A percentile compares a stretch with the other conserved stretches of the same genome.
Conservation (phyloP, 2,797 vertebrate species). For the Epinephelus coioides region DNA sequence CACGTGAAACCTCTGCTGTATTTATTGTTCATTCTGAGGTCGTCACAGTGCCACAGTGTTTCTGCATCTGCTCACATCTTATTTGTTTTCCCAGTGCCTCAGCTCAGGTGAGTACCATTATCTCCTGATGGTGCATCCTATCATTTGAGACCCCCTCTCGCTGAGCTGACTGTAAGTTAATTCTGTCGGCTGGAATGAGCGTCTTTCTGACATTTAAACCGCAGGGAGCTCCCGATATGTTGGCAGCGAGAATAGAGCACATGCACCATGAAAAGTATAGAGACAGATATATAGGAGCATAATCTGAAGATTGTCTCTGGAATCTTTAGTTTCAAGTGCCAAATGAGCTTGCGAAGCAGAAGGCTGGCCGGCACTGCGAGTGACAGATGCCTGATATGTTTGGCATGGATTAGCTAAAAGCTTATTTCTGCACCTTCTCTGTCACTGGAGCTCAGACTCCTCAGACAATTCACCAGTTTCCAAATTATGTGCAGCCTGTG, state of each 20-base stretch:
- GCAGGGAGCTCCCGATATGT: conserved; percentile 65
- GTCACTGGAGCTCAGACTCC: conserved; percentile 72
- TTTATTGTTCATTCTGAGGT: conserved; percentile 57
- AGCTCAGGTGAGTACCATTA: conserved; percentile 76
- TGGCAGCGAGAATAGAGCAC: conserved; percentile 53
- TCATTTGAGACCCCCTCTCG: conserved; percentile 62
- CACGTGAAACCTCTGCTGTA: not conserved
- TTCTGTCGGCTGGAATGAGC: conserved; percentile 77
- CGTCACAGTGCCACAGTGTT: conserved; percentile 45
- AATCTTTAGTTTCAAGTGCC: conserved; percentile 74
- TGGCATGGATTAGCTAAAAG: conserved; percentile 82
- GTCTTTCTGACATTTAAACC: conserved; percentile 81
- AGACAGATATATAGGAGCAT: conserved; percentile 54
- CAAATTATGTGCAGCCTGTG: conserved; percentile 65
- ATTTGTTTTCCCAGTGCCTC: conserved; percentile 54
- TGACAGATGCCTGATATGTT: conserved; percentile 87
- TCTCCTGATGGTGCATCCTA: conserved; percentile 66
- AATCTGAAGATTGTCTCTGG: conserved; percentile 75
- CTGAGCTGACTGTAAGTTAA: conserved; percentile 77
- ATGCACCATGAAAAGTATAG: conserved; percentile 53
- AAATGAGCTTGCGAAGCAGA: conserved; percentile 73
- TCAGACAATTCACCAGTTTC: conserved; percentile 73
- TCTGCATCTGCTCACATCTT: conserved; percentile 61
- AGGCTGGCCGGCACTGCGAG: conserved; percentile 72
- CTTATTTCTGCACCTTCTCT: conserved; percentile 80